Percentiles rank a stretch among this genome's conserved stretches.
Evolutionary conservation across 2,113 vertebrate species (phyloP).

Genomic region (Elanoides forficatus): DNA sequence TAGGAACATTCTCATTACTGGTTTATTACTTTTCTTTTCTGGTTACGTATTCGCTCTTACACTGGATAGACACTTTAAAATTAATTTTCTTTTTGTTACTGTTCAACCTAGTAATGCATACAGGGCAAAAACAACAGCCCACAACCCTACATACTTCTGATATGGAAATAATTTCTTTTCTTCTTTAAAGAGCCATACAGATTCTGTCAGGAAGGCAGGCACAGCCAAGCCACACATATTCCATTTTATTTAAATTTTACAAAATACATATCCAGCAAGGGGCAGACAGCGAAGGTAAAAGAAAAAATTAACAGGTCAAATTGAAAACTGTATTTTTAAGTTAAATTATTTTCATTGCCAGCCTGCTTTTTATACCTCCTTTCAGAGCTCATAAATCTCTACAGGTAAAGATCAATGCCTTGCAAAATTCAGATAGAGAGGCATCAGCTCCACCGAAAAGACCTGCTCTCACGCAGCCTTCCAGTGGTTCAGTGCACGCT

Average conservation of each 20-base stretch:
- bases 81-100: not conserved
- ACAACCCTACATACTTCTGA: not conserved
- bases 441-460: not conserved
- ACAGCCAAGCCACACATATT: not conserved
- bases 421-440: not conserved
- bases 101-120: not conserved
- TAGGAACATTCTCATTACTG: not conserved
- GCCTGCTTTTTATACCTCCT: not conserved
- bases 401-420: not conserved
- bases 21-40: not conserved
- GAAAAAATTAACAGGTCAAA: not conserved
- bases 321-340: not conserved
- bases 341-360: not conserved
- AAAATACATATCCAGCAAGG: not conserved
- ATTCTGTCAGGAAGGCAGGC: not conserved
- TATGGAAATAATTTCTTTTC: not conserved
- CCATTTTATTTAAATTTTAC: not conserved
- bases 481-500: not conserved
- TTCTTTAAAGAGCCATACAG: not conserved
- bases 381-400: not conserved
- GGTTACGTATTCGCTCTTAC: not conserved
- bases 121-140: not conserved
- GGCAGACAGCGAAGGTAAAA: not conserved
- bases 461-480: not conserved
- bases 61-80: not conserved